Conservation (phyloP, 1,140 invertebrate species). For the Acyrthosiphon pisum region DNA sequence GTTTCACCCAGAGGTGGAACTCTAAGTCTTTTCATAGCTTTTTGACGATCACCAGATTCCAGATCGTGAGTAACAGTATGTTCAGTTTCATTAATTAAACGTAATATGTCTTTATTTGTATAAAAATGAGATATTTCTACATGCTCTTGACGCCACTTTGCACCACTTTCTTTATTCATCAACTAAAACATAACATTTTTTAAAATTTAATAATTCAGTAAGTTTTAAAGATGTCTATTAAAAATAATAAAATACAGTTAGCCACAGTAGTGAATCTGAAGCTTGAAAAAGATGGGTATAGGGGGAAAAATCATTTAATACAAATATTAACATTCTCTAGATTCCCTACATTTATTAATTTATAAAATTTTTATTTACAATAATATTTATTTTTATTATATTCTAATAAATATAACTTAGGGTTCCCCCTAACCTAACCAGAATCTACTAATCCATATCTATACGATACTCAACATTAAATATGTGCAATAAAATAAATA, state of each 20-base stretch:
- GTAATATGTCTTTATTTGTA: slow-evolving; percentile 86
- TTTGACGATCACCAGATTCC: slow-evolving; percentile 82
- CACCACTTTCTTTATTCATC: slow-evolving; percentile 68
- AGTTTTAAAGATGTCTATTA: neutral
- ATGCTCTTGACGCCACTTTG: slow-evolving; percentile 78
- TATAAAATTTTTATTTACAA: neutral
- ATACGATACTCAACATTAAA: neutral
- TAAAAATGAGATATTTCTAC: slow-evolving; percentile 86
- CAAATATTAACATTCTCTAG: neutral
- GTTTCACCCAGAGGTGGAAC: slow-evolving; percentile 87
- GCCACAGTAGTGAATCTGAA: neutral
- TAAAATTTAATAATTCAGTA: neutral
- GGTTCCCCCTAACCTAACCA: no score
- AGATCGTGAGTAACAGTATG: slow-evolving; percentile 80
- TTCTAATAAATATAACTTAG: neutral
- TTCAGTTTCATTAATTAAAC: slow-evolving; percentile 85
- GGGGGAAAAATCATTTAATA: neutral
- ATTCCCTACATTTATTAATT: no score
- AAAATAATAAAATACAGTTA: neutral
- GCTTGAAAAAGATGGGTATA: neutral
- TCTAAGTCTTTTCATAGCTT: slow-evolving; percentile 85
- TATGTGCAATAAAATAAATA: neutral
- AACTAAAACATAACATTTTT: slow-evolving; percentile 63
- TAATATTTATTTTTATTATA: neutral
- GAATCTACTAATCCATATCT: no score